phyloP scores from a whole-genome alignment of 2,888 invertebrate species.

The Formica aserva region DNA sequence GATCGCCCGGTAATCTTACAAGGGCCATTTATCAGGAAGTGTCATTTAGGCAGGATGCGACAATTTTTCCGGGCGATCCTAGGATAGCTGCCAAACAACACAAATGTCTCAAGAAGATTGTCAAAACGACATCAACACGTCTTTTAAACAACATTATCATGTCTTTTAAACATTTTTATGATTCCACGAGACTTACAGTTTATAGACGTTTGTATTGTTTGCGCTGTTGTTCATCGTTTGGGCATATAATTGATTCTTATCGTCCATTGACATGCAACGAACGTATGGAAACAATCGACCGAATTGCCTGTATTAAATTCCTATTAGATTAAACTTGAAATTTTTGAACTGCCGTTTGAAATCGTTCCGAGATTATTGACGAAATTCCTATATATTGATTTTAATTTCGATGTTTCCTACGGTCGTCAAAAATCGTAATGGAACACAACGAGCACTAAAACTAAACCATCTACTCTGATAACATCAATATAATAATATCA shows the following conservation, averaged over 20 bases:
- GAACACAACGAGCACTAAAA: conserved; percentile 42
- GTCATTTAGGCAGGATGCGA: conserved; percentile 25
- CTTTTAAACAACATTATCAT: neutral
- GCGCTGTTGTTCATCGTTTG: conserved; percentile 14
- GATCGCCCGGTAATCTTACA: conserved; percentile 24
- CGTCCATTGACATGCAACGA: conserved; percentile 46
- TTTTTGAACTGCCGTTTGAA: neutral
- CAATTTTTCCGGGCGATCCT: neutral
- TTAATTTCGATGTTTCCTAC: conserved; percentile 39
- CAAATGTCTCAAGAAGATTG: neutral
- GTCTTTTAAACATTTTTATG: neutral
- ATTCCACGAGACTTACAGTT: neutral
- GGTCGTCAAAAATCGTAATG: conserved; percentile 24
- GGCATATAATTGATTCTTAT: conserved; percentile 16
- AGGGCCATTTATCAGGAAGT: neutral
- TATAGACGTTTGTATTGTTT: conserved; percentile 2
- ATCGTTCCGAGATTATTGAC: neutral
- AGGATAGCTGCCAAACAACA: conserved; percentile 11
- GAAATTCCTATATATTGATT: neutral
- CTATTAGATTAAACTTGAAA: neutral
- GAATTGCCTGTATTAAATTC: neutral
- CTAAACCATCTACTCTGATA: conserved; percentile 50
- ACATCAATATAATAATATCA: conserved; percentile 43
- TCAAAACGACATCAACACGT: neutral
- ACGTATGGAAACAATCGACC: conserved; percentile 24